A percentile compares a stretch with the other conserved stretches of the same genome.
phyloP scores from a whole-genome alignment of 2,888 invertebrate species.

The Vesta saturnalis region DNA sequence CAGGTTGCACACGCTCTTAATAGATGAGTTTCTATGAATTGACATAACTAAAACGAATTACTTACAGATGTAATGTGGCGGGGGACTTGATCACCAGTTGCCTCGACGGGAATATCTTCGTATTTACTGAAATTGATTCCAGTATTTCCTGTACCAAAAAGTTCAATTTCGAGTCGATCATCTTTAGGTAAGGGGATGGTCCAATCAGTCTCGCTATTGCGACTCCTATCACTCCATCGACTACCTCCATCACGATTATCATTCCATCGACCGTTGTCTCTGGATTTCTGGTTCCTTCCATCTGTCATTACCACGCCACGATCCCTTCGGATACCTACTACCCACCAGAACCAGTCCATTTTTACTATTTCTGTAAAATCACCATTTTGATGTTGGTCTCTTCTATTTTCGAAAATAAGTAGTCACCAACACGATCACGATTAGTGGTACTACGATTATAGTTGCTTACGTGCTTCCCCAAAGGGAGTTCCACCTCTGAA shows the following conservation, averaged over 20 bases:
- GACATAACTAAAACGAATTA: no score
- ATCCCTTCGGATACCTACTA: slow-evolving; percentile 62
- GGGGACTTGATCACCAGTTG: slow-evolving; percentile 96
- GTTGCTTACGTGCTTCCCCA: slow-evolving; percentile 43
- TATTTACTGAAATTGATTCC: slow-evolving; percentile 99
- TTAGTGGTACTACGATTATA: no score
- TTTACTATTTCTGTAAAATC: slow-evolving; percentile 59
- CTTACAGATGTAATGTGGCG: slow-evolving; percentile 87
- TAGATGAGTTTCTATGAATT: no score
- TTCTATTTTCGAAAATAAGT: slow-evolving; percentile 56
- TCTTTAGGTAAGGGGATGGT: slow-evolving; percentile 85
- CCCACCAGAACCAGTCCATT: slow-evolving; percentile 64
- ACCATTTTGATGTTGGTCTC: slow-evolving; percentile 63
- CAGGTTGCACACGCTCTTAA: no score
- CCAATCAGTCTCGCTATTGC: slow-evolving; percentile 75
- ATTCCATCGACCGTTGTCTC: slow-evolving; percentile 56
- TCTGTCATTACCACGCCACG: slow-evolving; percentile 73
- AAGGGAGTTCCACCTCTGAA: slow-evolving; percentile 54
- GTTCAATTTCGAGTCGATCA: slow-evolving; percentile 86
- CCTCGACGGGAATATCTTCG: slow-evolving; percentile 99
- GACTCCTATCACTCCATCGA: slow-evolving; percentile 56
- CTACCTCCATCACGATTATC: slow-evolving; percentile 57
- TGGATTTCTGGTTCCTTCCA: slow-evolving; percentile 71
- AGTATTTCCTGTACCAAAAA: slow-evolving; percentile 92
- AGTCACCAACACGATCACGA: slow-evolving; percentile 61